A percentile compares a stretch with the other conserved stretches of the same genome.
phyloP scores from a whole-genome alignment of 2,797 vertebrate genomes.

The Ceyx erithaca region DNA sequence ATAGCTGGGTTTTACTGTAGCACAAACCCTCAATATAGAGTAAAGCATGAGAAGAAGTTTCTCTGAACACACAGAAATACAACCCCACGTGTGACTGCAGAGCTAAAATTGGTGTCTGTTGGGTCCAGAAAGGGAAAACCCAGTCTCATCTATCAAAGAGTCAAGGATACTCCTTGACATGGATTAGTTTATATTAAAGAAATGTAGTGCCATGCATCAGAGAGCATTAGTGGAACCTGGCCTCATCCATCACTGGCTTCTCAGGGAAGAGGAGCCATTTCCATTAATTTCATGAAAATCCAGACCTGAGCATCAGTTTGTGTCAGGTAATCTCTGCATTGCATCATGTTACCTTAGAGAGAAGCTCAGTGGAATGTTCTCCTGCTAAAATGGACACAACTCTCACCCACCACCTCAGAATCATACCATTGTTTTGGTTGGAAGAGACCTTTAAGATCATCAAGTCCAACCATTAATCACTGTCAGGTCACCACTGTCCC shows the following conservation, averaged over 20 bases:
- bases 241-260: slow-evolving; percentile 28
- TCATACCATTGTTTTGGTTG: not conserved
- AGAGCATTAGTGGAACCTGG: slow-evolving; percentile 8
- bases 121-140: not conserved
- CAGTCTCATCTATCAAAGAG: not conserved
- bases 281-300: slow-evolving; percentile 35
- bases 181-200: slow-evolving; percentile 49
- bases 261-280: not conserved
- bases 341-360: not conserved
- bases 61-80: not conserved
- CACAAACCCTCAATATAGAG: not conserved
- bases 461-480: not conserved
- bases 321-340: not conserved
- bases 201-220: slow-evolving; percentile 1
- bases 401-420: not conserved
- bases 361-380: not conserved
- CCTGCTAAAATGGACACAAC: not conserved
- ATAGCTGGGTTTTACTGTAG: not conserved
- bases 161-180: slow-evolving; percentile 28
- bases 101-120: not conserved
- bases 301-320: not conserved
- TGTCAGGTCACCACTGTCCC: not conserved
- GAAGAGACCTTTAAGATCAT: not conserved
- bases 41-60: not conserved
- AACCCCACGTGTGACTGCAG: not conserved